These are phyloP conservation scores for Bruchidius siliquastri DNA, from an alignment of 2,888 invertebrate species.

Conservation along the genomic window DNA sequence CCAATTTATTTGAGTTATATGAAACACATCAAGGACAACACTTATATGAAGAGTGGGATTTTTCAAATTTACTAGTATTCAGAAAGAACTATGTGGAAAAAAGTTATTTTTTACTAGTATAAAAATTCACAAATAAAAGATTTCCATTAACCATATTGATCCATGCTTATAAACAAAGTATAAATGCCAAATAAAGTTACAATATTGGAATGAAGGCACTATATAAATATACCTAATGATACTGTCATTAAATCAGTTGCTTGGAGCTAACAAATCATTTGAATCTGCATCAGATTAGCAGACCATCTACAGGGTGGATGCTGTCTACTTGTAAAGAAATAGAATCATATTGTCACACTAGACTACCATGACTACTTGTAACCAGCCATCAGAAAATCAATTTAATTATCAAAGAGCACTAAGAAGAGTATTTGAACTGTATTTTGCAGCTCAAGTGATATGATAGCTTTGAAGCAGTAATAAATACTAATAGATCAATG, in stretches of 20 bases:
- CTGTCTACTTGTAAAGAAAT: not conserved
- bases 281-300: not conserved
- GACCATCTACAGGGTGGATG: not conserved
- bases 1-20: not conserved
- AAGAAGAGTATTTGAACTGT: not conserved
- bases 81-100: not conserved
- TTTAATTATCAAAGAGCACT: too few relatives aligned
- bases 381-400: too few relatives aligned
- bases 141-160: not conserved
- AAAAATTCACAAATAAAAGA: not conserved
- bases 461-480: not conserved
- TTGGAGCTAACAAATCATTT: not conserved
- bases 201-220: conserved; percentile 43
- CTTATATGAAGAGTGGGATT: not conserved
- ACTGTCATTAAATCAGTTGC: not conserved
- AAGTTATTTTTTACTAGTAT: not conserved
- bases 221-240: conserved; percentile 22
- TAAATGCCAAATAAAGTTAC: conserved; percentile 18
- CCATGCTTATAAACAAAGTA: not conserved
- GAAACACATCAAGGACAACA: not conserved
- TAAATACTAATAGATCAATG: conserved; percentile 17
- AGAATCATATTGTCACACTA: not conserved
- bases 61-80: not conserved
- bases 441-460: not conserved
- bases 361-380: too few relatives aligned